Evolutionary conservation across 2,797 vertebrate species (phyloP), one percentile per base, ranked within the genome.

Genomic region (Pantherophis alleghaniensis): DNA sequence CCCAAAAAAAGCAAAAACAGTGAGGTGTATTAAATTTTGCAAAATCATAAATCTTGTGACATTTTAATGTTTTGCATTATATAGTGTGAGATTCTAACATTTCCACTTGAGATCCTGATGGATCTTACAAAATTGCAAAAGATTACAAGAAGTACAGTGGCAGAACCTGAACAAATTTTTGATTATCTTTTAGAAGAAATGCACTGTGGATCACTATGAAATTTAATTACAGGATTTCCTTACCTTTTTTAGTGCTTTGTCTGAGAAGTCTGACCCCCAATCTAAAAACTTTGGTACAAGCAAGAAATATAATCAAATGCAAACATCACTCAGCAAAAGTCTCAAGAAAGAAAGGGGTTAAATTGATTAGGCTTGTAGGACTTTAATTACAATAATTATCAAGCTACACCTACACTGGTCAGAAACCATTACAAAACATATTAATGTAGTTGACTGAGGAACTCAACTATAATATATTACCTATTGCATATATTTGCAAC

Each of bases 361-460:
- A 93, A 93, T 94, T 96, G 95, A 97, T 96, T 96, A 96, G 94
- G 95, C 92, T 95, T 94, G 63, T 96, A 93, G 94, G 94, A 89
- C 94, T 97, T 94, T 96, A 97, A 97, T 97, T 96, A 97, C 94
- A 7, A n/a, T 96, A 96, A 97, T 97, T 96, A 96, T 95, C 96
- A 95, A 96, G 93, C 94, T 93, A 92, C 95, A 96, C 93, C 95
- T 96, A 95, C 96, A 95, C 95, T 94, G 95, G 95, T 97, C 97
- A 95, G 95, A 96, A 96, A 95, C 94, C 96, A 96, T 96, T 96
- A 96, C 93, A 88, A 95, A 95, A 96, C 97, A 96, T 95, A 94
- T 97, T 95, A 96, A 95, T 96, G 97, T 93, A 95, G 93, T 94
- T 94, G 92, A 96, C 96, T 97, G 95, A 96, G 90, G 89, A 93